phyloP scores from a whole-genome alignment of 2,888 invertebrate species.

The Melanchra persicariae region DNA sequence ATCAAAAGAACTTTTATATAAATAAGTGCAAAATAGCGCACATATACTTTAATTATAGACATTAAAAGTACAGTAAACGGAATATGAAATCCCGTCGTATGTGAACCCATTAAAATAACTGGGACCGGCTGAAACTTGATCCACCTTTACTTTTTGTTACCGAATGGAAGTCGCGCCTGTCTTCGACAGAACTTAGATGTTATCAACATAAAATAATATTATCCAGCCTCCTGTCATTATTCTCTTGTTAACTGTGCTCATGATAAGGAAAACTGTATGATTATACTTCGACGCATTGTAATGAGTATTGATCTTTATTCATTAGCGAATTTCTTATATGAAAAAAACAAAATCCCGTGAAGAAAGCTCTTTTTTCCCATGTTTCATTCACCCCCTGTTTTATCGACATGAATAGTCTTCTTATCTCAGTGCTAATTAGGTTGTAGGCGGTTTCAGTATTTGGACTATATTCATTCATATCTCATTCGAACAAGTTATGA shows the following conservation, averaged over 20 bases:
- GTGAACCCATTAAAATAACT: conserved; percentile 70
- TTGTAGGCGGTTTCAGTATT: background rate
- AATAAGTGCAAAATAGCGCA: conserved; percentile 38
- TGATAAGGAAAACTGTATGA: conserved; percentile 53
- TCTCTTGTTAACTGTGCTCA: conserved; percentile 24
- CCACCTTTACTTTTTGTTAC: conserved; percentile 68
- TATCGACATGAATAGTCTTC: background rate
- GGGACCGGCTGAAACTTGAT: conserved; percentile 69
- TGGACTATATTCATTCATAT: background rate
- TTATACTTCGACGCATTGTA: conserved; percentile 47
- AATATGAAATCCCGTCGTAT: conserved; percentile 58
- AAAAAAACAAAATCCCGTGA: conserved; percentile 4
- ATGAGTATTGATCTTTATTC: conserved; percentile 27
- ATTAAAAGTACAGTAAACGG: conserved; percentile 49
- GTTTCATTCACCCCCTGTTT: background rate
- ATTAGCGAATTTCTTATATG: conserved; percentile 22
- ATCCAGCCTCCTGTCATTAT: conserved; percentile 50
- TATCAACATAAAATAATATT: conserved; percentile 71
- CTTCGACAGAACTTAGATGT: conserved; percentile 70
- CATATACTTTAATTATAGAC: conserved; percentile 36
- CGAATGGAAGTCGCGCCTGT: conserved; percentile 65
- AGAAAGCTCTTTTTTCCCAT: background rate
- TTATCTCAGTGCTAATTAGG: background rate
- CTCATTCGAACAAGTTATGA: too few relatives aligned
- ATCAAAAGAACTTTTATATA: conserved; percentile 8